phyloP scores from a whole-genome alignment of 53 echinoderm and acorn worm genomes.

The Paracentrotus lividus region DNA sequence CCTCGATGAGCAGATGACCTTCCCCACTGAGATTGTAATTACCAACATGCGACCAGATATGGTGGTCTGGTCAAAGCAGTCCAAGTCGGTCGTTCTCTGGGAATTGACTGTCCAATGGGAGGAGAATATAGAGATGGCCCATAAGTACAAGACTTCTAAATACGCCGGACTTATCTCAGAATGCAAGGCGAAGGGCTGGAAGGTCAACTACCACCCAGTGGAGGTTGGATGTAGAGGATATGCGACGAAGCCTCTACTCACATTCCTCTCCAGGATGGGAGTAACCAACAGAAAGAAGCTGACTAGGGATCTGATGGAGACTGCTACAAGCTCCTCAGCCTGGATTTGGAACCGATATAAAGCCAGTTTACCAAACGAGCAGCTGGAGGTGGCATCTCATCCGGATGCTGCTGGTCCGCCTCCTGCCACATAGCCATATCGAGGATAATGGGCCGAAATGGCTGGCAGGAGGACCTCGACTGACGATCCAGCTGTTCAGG shows the following conservation, averaged over 20 bases:
- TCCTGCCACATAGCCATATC: too few species aligned
- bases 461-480: slow-evolving; percentile 15
- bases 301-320: not conserved
- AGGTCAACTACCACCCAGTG: slow-evolving; percentile 1
- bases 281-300: not conserved
- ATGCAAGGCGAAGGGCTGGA: slow-evolving; percentile 44
- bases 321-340: not conserved
- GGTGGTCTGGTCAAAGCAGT: not conserved
- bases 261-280: not conserved
- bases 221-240: slow-evolving; percentile 42
- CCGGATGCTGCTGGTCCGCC: slow-evolving; percentile 2
- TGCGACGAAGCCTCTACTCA: not conserved
- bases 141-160: slow-evolving; percentile 27
- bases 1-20: slow-evolving; percentile 44
- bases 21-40: slow-evolving; percentile 1
- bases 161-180: not conserved
- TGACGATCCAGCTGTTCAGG: too few species aligned
- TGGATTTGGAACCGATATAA: not conserved
- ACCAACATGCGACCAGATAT: slow-evolving; percentile 13
- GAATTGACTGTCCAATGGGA: slow-evolving; percentile 46
- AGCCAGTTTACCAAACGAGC: not conserved
- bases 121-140: not conserved
- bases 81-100: not conserved
- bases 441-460: slow-evolving; percentile 34
- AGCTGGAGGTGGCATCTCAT: not conserved